Evolutionary conservation across 2,797 vertebrate species (phyloP), one percentile per base, ranked within the genome.

Genomic region (Peromyscus aztecus): DNA sequence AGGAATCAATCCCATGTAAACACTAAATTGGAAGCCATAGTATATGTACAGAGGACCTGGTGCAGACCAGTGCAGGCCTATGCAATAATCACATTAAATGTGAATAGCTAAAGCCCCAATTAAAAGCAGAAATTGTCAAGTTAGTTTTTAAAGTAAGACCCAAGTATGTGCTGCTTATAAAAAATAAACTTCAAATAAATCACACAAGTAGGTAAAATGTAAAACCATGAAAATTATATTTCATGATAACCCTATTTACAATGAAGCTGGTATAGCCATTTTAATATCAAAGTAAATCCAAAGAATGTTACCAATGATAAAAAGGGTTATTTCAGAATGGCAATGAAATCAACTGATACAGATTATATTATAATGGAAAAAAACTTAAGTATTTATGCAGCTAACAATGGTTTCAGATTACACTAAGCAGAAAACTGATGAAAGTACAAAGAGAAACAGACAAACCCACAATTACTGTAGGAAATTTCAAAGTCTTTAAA

Each of bases 401-500:
- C 49, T 92, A 82, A 78, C n/a, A 78, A 92, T 43, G 81, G 59
- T 46, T 94, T 93, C 52, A 91, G 88, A 88, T 69, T 90, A 78
- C 4, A 57, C 65, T 63, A 90, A 73, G 40, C 40, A 95, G 71
- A 93, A 95, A 77, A 65, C 6, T 89, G 84, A 77, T 77, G 81
- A 91, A 86, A 75, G 73, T 82, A 24, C 55, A 81, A 71, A 49
- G 21, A 91, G 31, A 76, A 90, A 88, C 17, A 75, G 16, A 91
- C 34, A 92, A 84, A 43, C 6, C 9, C 71, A 94, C 9, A 93
- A 59, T 84, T 86, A 89, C 69, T 88, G 9, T 96, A 43, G 84
- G 71, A 83, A 43, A 92, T 94, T 93, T 96, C 94, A 97, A 90
- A 97, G 65, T 27, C 4, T 14, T 84, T 96, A 87, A 93, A 96